These are phyloP conservation scores for Bovichtus variegatus DNA, from an alignment of 2,797 vertebrate genomes.

Conservation along the genomic window DNA sequence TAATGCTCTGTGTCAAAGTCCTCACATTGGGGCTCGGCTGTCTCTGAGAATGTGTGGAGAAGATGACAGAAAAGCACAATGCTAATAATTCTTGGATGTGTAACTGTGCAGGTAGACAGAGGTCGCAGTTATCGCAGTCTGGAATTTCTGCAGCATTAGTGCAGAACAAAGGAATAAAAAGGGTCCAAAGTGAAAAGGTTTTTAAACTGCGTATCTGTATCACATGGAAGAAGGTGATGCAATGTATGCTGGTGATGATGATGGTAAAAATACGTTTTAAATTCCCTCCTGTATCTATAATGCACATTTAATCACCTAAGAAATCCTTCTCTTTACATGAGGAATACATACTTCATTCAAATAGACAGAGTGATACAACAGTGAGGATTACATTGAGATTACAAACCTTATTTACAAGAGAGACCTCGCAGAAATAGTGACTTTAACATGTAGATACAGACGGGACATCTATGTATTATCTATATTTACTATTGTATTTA, in stretches of 20 bases:
- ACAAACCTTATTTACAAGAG: no score
- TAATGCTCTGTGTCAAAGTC: rapidly evolving
- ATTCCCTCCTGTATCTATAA: no score
- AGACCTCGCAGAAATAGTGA: no score
- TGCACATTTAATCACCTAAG: no score
- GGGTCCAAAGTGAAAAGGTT: neutral
- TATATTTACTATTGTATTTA: no score
- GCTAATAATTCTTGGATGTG: neutral
- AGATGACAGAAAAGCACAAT: neutral
- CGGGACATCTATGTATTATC: neutral
- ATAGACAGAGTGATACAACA: no score
- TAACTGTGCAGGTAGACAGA: neutral
- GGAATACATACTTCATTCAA: no score
- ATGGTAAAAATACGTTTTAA: no score
- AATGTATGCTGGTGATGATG: neutral
- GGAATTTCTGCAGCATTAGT: neutral
- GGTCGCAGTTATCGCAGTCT: neutral
- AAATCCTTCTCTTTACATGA: no score
- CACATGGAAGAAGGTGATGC: neutral
- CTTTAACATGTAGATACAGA: no score
- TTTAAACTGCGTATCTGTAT: neutral
- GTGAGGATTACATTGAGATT: no score
- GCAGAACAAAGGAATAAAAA: neutral
- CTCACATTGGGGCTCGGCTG: rapidly evolving
- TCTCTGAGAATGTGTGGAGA: conserved; percentile 14